phyloP scores from a whole-genome alignment of 2,888 invertebrate genomes.

The Lapara coniferarum region DNA sequence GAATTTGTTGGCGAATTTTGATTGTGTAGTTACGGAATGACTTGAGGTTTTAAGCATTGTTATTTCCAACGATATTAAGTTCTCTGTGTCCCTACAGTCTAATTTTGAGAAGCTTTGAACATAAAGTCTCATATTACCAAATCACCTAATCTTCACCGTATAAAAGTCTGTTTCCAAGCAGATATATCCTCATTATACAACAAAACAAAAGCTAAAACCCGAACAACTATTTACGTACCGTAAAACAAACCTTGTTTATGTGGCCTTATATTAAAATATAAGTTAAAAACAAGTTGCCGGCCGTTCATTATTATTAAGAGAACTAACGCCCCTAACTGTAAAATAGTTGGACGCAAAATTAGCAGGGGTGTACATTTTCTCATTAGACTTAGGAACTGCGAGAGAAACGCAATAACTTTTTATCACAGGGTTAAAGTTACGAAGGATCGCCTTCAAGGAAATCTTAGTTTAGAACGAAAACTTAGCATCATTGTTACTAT shows the following conservation, averaged over 20 bases:
- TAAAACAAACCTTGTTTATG: not conserved
- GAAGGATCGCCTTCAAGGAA: constrained; percentile 17
- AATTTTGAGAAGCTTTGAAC: no score
- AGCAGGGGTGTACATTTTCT: constrained; percentile 65
- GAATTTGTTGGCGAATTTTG: not conserved
- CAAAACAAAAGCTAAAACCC: not conserved
- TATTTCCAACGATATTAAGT: no score
- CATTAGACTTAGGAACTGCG: constrained; percentile 61
- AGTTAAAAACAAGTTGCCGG: constrained; percentile 29
- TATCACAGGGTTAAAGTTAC: constrained; percentile 29
- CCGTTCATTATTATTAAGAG: constrained; percentile 49
- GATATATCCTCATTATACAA: no score
- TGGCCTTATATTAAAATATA: constrained; percentile 10
- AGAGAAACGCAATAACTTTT: constrained; percentile 29
- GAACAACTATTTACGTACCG: not conserved
- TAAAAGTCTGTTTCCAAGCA: no score
- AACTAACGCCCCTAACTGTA: constrained; percentile 63
- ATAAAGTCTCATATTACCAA: no score
- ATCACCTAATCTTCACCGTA: no score
- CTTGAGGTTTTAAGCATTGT: not conserved
- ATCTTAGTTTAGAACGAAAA: not conserved
- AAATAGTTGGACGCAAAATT: constrained; percentile 57
- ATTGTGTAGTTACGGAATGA: not conserved
- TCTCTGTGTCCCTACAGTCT: no score
- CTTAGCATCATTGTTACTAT: not conserved